Evolutionary conservation across 1,140 invertebrate genomes (phyloP).

Genomic region (Heliconius himera): DNA sequence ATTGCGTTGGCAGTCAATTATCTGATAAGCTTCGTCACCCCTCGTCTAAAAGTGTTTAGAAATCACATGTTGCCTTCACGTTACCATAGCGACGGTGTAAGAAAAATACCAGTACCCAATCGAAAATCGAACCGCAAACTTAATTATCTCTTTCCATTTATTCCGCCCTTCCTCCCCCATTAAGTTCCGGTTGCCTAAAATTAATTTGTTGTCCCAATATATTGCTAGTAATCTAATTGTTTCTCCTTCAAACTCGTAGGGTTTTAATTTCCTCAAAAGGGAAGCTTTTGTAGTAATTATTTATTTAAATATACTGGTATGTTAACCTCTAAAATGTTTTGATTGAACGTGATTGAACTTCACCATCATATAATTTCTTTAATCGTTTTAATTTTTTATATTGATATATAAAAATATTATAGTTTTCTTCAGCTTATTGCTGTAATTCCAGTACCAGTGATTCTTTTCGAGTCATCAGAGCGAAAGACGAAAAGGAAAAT

Average conservation of each 20-base stretch:
- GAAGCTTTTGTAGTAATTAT: neutral
- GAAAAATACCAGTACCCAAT: conserved; percentile 55
- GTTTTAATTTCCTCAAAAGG: conserved; percentile 39
- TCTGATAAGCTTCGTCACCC: conserved; percentile 65
- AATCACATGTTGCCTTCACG: conserved; percentile 46
- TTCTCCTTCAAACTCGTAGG: conserved; percentile 41
- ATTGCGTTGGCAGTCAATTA: conserved; percentile 59
- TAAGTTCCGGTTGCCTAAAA: conserved; percentile 54
- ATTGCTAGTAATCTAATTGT: conserved; percentile 58
- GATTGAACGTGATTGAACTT: too few species aligned
- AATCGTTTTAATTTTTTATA: too few species aligned
- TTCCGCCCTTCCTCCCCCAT: conserved; percentile 52
- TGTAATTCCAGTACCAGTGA: too few species aligned
- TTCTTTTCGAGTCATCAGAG: too few species aligned
- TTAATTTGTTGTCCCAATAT: conserved; percentile 60
- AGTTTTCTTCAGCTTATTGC: too few species aligned
- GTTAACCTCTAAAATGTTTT: too few species aligned
- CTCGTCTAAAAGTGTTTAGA: conserved; percentile 41
- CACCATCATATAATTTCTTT: too few species aligned
- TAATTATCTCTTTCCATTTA: conserved; percentile 63
- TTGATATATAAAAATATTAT: too few species aligned
- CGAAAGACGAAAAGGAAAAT: too few species aligned
- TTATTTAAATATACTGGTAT: neutral
- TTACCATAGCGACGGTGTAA: conserved; percentile 55
- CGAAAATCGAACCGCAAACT: conserved; percentile 53